Evolutionary conservation across 92 coral and sea anemone genomes (phyloP).

Genomic region (Parazoanthus darwini): DNA sequence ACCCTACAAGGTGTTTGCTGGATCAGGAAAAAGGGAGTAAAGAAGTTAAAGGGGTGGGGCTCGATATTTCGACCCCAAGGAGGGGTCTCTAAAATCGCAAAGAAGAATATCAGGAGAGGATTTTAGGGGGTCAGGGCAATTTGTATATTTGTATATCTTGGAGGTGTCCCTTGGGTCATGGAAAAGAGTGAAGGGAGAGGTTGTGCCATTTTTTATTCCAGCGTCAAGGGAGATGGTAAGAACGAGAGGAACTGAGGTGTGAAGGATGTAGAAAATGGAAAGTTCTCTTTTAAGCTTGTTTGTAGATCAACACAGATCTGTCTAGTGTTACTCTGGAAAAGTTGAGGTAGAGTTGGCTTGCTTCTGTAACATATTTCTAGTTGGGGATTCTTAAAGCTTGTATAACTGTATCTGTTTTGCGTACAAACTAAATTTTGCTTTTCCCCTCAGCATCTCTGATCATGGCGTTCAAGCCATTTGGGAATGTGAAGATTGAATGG

Average conservation of each 20-base stretch:
- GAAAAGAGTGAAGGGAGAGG: no score
- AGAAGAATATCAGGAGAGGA: background rate
- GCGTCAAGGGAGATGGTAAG: no score
- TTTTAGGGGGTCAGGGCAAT: background rate
- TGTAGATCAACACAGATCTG: no score
- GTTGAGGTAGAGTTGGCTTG: no score
- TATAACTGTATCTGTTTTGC: background rate
- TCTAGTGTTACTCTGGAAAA: no score
- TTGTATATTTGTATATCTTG: background rate
- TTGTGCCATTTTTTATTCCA: no score
- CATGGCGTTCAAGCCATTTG: slow-evolving; percentile 97
- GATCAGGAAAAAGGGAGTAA: background rate
- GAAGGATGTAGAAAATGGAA: background rate
- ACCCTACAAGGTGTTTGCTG: background rate
- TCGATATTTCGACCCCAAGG: background rate
- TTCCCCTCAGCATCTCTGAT: slow-evolving; percentile 75
- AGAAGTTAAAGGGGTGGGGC: background rate
- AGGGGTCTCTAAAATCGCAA: background rate
- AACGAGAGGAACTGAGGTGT: no score
- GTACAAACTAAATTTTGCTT: background rate
- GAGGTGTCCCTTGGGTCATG: no score
- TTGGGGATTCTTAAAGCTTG: no score
- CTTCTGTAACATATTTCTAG: no score
- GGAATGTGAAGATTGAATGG: slow-evolving; percentile 96
- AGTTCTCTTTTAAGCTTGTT: no score